Conservation (phyloP, 2,888 invertebrate species). For the Brachypterus glaber region DNA sequence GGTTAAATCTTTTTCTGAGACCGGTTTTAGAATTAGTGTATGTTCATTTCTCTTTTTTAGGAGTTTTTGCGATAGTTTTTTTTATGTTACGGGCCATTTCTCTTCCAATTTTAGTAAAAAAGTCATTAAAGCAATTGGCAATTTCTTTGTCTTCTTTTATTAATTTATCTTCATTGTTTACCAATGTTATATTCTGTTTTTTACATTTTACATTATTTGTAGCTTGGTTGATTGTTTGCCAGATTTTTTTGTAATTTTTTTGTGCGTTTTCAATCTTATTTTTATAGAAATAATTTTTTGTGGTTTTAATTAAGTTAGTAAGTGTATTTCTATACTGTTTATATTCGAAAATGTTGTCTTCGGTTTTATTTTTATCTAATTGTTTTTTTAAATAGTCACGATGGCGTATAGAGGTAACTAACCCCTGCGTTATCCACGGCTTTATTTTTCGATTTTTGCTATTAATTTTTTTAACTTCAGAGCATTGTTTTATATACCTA, state of each 20-base stretch:
- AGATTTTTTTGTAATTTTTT: constrained; percentile 1
- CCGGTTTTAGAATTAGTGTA: neutral
- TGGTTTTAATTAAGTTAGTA: constrained; percentile 1
- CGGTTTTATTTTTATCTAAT: neutral
- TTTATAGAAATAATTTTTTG: neutral
- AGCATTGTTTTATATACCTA: neutral
- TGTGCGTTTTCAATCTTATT: constrained; percentile 2
- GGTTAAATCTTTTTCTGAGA: neutral
- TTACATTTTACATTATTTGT: constrained; percentile 1
- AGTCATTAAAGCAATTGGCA: too few relatives aligned
- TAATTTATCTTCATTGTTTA: neutral
- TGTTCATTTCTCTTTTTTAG: neutral
- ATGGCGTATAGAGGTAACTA: constrained; percentile 5
- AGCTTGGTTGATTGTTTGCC: constrained; percentile 7
- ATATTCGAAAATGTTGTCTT: neutral
- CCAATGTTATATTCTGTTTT: neutral
- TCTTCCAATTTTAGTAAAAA: too few relatives aligned
- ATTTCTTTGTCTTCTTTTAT: too few relatives aligned
- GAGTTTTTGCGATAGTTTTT: neutral
- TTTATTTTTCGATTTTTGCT: constrained; percentile 5
- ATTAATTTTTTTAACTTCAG: constrained; percentile 2
- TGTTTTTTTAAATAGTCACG: constrained; percentile 3
- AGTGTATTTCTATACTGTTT: neutral
- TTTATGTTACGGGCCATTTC: neutral
- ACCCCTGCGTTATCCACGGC: constrained; percentile 6